Conservation (phyloP, 2,888 invertebrate species). For the Plebejus anna region DNA sequence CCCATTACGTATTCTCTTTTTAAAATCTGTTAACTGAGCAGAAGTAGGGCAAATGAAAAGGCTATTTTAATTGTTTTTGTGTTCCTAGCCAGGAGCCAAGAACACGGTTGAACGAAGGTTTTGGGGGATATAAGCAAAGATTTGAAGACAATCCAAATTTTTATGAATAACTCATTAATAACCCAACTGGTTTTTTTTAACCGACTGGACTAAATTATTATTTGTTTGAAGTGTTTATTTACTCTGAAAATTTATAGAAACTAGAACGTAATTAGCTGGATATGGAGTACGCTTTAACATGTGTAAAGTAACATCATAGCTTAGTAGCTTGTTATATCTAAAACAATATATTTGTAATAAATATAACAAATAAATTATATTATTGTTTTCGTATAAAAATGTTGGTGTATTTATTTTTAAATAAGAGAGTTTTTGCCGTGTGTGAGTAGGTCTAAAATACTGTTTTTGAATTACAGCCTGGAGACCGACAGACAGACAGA, state of each 20-base stretch:
- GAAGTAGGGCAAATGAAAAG: too few species aligned
- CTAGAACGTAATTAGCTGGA: not conserved
- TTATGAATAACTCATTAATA: not conserved
- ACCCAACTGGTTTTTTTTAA: not conserved
- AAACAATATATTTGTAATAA: too few species aligned
- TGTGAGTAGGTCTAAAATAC: too few species aligned
- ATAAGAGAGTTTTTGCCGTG: not conserved
- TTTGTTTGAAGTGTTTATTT: not conserved
- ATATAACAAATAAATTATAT: not conserved
- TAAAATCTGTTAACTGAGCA: too few species aligned
- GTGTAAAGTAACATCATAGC: not conserved
- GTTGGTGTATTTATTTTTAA: not conserved
- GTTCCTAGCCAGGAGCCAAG: not conserved
- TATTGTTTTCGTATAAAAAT: not conserved
- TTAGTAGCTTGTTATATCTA: not conserved
- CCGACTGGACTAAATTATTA: not conserved
- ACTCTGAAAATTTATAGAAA: not conserved
- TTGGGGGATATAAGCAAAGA: slow-evolving; percentile 56
- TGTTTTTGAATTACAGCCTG: too few species aligned
- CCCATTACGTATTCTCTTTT: too few species aligned
- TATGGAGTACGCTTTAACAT: not conserved
- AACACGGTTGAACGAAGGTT: slow-evolving; percentile 45
- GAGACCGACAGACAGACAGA: too few species aligned
- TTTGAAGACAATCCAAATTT: not conserved
- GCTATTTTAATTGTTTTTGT: not conserved